Percentiles rank a stretch among this genome's conserved stretches.
Evolutionary conservation across 2,888 invertebrate species (phyloP).

Genomic region (Anoplius nigerrimus): DNA sequence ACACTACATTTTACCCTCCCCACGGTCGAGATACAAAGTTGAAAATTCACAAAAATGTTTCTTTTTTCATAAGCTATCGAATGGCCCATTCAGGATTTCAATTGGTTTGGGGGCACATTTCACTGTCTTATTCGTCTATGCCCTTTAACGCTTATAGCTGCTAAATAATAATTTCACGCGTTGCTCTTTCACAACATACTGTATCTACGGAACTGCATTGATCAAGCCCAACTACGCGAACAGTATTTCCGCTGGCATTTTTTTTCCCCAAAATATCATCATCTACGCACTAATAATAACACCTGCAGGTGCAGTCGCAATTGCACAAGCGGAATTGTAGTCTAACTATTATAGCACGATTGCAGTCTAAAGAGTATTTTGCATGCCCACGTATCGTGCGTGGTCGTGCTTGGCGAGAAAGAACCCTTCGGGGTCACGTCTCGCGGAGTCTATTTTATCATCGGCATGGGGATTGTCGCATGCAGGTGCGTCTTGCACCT

Average conservation of each 20-base stretch:
- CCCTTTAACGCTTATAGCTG: too few species aligned
- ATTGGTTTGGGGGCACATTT: too few species aligned
- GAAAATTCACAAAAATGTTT: too few species aligned
- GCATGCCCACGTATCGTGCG: constrained; percentile 5
- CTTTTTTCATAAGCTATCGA: too few species aligned
- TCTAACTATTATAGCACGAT: too few species aligned
- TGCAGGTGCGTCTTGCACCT: constrained; percentile 52
- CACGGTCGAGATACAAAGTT: too few species aligned
- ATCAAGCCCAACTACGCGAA: neutral
- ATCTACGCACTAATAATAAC: neutral
- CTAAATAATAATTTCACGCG: too few species aligned
- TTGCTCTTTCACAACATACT: too few species aligned
- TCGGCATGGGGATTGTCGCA: constrained; percentile 7
- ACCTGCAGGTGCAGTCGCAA: neutral
- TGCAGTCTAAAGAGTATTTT: constrained; percentile 2
- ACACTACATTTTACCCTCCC: too few species aligned
- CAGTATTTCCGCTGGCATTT: neutral
- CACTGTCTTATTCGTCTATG: too few species aligned
- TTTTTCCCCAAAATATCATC: neutral
- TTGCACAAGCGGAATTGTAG: neutral
- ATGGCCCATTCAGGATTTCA: too few species aligned
- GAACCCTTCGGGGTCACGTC: constrained; percentile 15
- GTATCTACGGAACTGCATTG: too few species aligned
- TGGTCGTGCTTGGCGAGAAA: neutral
- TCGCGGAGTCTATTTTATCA: constrained; percentile 43